Conservation (phyloP, 2,113 vertebrate species). For the Oostethus manadensis region DNA sequence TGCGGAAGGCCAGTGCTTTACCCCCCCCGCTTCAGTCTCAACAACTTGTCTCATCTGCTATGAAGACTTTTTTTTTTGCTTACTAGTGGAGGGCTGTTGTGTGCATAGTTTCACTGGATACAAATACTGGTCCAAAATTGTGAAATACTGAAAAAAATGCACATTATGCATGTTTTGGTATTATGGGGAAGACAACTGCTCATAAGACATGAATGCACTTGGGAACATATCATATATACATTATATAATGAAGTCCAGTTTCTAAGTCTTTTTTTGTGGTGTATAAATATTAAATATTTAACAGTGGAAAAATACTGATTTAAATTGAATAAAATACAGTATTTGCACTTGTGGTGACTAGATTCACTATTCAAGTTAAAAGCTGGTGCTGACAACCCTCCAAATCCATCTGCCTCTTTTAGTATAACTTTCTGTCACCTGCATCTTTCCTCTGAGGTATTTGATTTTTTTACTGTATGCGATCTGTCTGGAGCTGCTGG, state of each 20-base stretch:
- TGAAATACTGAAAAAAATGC: constrained; percentile 41
- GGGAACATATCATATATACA: constrained; percentile 35
- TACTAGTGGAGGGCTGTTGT: neutral
- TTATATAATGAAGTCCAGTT: constrained; percentile 39
- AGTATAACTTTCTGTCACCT: constrained; percentile 7
- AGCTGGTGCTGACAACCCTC: constrained; percentile 28
- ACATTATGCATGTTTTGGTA: constrained; percentile 25
- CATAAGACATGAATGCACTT: constrained; percentile 54
- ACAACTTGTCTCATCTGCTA: constrained; percentile 23
- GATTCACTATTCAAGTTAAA: constrained; percentile 49
- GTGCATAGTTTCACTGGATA: constrained; percentile 48
- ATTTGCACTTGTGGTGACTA: constrained; percentile 74
- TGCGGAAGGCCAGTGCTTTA: constrained; percentile 36
- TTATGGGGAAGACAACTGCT: constrained; percentile 38
- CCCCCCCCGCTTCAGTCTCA: constrained; percentile 21
- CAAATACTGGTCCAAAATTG: constrained; percentile 42
- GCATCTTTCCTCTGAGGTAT: constrained; percentile 8
- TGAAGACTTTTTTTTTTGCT: constrained; percentile 1
- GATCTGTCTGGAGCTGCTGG: constrained; percentile 90
- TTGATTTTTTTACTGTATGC: constrained; percentile 76
- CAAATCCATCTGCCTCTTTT: constrained; percentile 4
- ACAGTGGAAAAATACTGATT: constrained; percentile 61
- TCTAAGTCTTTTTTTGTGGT: constrained; percentile 40
- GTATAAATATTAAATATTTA: constrained; percentile 66
- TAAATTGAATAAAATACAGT: constrained; percentile 79